Conservation (phyloP, 2,113 vertebrate species). For the Microtus oregoni region DNA sequence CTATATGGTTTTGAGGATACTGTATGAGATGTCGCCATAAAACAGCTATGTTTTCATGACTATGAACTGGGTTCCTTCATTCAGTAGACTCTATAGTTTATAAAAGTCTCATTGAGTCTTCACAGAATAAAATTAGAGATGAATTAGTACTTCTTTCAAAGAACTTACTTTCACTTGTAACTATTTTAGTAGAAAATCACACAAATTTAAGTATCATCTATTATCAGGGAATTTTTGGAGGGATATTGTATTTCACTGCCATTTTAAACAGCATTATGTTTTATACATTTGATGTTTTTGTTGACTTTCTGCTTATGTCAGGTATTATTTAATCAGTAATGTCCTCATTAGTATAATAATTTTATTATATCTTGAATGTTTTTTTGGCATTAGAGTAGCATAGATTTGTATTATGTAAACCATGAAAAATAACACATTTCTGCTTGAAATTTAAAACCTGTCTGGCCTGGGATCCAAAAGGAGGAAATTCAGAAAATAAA, state of each 20-base stretch:
- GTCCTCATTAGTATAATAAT: not conserved
- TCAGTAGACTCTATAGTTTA: not conserved
- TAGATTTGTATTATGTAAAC: not conserved
- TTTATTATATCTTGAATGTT: not conserved
- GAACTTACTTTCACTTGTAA: not conserved
- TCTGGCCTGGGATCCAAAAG: not conserved
- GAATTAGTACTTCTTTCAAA: slow-evolving; percentile 4
- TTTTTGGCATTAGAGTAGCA: slow-evolving; percentile 6
- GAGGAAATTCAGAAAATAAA: slow-evolving; percentile 24
- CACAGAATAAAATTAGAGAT: not conserved
- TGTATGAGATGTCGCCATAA: not conserved
- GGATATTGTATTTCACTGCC: not conserved
- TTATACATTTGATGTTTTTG: not conserved
- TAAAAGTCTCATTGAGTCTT: not conserved
- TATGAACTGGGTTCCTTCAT: not conserved
- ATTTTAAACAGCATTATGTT: slow-evolving; percentile 16
- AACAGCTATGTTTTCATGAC: not conserved
- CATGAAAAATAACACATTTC: not conserved
- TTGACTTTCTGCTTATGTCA: not conserved
- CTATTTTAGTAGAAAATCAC: not conserved
- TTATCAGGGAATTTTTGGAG: not conserved
- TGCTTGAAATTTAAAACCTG: not conserved
- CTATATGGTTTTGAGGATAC: not conserved
- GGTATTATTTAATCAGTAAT: not conserved
- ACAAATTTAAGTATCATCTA: not conserved